Evolutionary conservation across 2,888 invertebrate genomes (phyloP), one percentile per base, ranked within the genome.

Genomic region (Alviniconcha strummeri): DNA sequence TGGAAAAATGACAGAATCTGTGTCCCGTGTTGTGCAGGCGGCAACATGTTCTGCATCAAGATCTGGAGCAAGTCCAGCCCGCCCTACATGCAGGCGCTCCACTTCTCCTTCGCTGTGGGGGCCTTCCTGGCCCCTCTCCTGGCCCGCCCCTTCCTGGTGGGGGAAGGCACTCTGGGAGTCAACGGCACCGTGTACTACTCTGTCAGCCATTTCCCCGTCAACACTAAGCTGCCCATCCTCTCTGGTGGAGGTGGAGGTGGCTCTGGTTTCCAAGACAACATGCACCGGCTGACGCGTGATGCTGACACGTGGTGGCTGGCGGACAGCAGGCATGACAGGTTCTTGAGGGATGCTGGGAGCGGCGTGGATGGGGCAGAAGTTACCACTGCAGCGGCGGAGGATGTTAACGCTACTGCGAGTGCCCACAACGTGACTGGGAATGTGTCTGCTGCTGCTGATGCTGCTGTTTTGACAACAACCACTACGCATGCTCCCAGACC

Each of bases 41-140:
- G 94, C 17, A 94, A 94, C 90, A 93, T 94, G 8, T 91, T 94
- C 85, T 94, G 94, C 88, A 89, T 94, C 64, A 84, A 89, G 69
- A 89, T 92, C 17, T 93, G 93, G 93, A 92, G 92, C 11, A 89
- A 89, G 80, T 89, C 89, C 84, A 94, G 93, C 88, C 93, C 92
- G 0, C 94, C 94, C 5, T 94, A 93, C 87, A 92, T 94, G 90
- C 94, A 94, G 89, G 92, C 93, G 5, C 88, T 94, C 56, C 94
- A 94, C 87, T 94, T 94, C 88, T 91, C 93, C 36, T 94, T 94
- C 89, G 94, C 94, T 13, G 87, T 94, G 19, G 94, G 94, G 19
- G 94, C 94, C 0, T 94, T 94, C 85, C 88, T 94, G 60, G 94
- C 94, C 8, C 94, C 94, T 8, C 89, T 94, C 5, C 86, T 94